These are phyloP conservation scores for Phasia obesa DNA, from an alignment of 2,888 invertebrate genomes.

Conservation along the genomic window DNA sequence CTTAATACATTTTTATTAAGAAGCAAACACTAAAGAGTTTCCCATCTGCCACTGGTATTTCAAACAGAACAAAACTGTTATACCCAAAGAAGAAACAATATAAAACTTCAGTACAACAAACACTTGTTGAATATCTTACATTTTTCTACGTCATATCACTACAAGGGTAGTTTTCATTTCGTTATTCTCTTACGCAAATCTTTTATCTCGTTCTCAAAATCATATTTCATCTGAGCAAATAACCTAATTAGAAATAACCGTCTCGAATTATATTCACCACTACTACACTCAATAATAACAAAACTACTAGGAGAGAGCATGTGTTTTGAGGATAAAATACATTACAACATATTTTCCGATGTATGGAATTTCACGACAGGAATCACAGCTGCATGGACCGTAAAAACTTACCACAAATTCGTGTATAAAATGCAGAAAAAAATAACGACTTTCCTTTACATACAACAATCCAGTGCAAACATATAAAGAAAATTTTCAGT, in stretches of 20 bases:
- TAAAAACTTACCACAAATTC: slow-evolving; percentile 64
- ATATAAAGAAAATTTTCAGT: slow-evolving; percentile 59
- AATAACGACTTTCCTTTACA: not conserved
- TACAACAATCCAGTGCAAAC: slow-evolving; percentile 27
- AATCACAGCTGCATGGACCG: slow-evolving; percentile 40
- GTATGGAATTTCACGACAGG: slow-evolving; percentile 44
- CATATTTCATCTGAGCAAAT: slow-evolving; percentile 5
- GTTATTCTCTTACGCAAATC: not conserved
- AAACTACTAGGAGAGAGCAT: not conserved
- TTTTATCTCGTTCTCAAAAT: not conserved
- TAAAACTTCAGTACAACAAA: not conserved
- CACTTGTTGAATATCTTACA: slow-evolving; percentile 24
- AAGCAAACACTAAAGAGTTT: not conserved
- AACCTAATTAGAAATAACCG: slow-evolving; percentile 46
- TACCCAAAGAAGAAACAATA: not conserved
- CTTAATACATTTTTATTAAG: no score
- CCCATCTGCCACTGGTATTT: no score
- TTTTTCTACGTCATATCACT: not conserved
- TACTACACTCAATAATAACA: not conserved
- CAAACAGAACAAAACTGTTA: slow-evolving; percentile 35
- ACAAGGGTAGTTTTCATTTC: not conserved
- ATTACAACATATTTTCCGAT: slow-evolving; percentile 41
- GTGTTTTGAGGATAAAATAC: not conserved
- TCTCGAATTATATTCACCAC: slow-evolving; percentile 35
- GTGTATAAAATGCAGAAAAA: slow-evolving; percentile 31